Evolutionary conservation across 1,140 invertebrate species (phyloP).

Genomic region (Harpegnathos saltator): DNA sequence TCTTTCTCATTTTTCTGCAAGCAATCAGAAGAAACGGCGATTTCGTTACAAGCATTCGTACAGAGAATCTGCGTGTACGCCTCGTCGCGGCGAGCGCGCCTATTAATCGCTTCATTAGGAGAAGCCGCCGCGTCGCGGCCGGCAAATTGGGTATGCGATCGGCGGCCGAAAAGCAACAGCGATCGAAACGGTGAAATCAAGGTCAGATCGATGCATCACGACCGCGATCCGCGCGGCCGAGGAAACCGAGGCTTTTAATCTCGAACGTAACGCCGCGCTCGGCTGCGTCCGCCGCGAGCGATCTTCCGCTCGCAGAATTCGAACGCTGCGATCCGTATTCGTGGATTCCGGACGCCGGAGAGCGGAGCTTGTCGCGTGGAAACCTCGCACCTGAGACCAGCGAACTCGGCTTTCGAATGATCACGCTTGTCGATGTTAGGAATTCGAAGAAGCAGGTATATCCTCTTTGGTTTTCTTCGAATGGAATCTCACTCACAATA

Average conservation of each 20-base stretch:
- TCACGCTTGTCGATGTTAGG: too few species aligned
- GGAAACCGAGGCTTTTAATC: slow-evolving; percentile 19
- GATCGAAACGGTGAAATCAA: slow-evolving; percentile 48
- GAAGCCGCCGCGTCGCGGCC: not conserved
- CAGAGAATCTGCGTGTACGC: too few species aligned
- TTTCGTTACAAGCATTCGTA: not conserved
- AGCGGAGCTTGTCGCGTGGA: too few species aligned
- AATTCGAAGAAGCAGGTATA: too few species aligned
- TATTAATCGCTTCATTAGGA: slow-evolving; percentile 44
- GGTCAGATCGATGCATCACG: slow-evolving; percentile 42
- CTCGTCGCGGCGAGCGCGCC: not conserved
- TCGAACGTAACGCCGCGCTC: not conserved
- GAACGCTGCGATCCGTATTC: not conserved
- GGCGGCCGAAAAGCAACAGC: not conserved
- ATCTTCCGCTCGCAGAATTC: not conserved
- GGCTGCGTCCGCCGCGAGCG: not conserved
- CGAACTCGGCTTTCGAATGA: too few species aligned
- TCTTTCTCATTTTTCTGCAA: slow-evolving; percentile 58
- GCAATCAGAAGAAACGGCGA: slow-evolving; percentile 5
- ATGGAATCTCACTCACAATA: too few species aligned
- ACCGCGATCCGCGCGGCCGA: not conserved
- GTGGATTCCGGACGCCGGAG: not conserved
- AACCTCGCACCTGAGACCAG: too few species aligned
- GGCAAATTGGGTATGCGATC: slow-evolving; percentile 17
- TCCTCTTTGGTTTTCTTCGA: too few species aligned